These are phyloP conservation scores for Melanotaenia boesemani DNA, from an alignment of 2,797 vertebrate genomes.

Conservation along the genomic window DNA sequence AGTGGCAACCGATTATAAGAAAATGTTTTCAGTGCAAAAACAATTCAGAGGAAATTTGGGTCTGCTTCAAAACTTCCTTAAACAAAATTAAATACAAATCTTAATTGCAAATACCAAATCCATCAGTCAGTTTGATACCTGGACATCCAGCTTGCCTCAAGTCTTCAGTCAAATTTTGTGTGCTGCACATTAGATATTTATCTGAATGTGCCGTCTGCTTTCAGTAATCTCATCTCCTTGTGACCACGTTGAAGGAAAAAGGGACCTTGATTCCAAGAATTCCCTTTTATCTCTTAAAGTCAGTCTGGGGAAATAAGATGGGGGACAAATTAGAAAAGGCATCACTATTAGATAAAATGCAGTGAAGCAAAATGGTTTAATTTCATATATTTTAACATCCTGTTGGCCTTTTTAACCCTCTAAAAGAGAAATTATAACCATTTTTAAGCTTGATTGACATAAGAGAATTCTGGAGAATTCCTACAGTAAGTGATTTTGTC, in stretches of 20 bases:
- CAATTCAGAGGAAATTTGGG: not conserved
- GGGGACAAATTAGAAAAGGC: constrained; percentile 49
- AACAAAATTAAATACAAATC: not conserved
- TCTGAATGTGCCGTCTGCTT: constrained; percentile 47
- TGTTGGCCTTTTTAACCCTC: not conserved
- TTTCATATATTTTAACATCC: constrained; percentile 41
- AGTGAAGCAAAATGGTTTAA: constrained; percentile 19
- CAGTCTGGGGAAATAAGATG: constrained; percentile 30
- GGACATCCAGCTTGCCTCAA: constrained; percentile 34
- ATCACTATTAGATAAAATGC: constrained; percentile 34
- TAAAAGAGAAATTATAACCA: not conserved
- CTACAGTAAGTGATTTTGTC: not conserved
- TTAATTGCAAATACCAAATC: not conserved
- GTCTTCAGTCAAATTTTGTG: constrained; percentile 36
- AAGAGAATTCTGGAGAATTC: not conserved
- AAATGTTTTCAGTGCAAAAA: not conserved
- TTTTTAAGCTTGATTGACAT: not conserved
- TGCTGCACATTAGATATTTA: constrained; percentile 44
- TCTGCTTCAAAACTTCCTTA: not conserved
- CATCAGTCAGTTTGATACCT: not conserved
- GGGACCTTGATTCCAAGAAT: constrained; percentile 68
- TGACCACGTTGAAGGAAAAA: constrained; percentile 36
- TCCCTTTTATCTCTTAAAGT: constrained; percentile 55
- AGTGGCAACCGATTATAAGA: not conserved
- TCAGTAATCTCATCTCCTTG: constrained; percentile 62